A percentile compares a stretch with the other conserved stretches of the same genome.
Conservation (phyloP, 2,113 vertebrate species). For the Zosterops japonicus region DNA sequence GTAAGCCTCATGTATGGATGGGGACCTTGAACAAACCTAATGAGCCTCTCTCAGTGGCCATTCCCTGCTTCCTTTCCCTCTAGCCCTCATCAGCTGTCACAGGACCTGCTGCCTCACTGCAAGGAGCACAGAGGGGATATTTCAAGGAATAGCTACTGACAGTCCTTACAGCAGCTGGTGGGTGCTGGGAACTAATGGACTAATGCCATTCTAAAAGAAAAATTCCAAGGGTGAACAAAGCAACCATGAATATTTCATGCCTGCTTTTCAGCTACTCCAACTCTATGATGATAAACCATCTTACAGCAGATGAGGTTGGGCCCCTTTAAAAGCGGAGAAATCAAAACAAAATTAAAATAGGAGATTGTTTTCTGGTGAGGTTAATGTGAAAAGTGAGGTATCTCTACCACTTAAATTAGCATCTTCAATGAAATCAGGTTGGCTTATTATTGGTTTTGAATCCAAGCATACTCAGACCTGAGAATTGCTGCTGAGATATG, state of each 20-base stretch:
- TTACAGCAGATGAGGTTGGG: not conserved
- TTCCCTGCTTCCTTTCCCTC: not conserved
- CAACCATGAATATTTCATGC: not conserved
- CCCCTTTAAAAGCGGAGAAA: not conserved
- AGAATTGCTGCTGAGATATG: not conserved
- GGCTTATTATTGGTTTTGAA: not conserved
- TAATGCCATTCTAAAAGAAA: not conserved
- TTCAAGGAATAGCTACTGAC: not conserved
- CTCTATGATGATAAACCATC: not conserved
- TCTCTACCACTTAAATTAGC: not conserved
- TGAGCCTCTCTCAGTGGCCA: not conserved
- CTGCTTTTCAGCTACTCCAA: not conserved
- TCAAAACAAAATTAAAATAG: not conserved
- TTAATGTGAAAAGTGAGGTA: not conserved
- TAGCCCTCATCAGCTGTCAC: fast-evolving
- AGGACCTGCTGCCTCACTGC: not conserved
- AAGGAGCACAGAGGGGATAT: not conserved
- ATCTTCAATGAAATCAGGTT: not conserved
- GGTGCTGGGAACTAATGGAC: not conserved
- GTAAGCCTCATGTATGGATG: not conserved
- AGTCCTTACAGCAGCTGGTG: not conserved
- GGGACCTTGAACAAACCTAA: not conserved
- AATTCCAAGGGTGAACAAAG: not conserved
- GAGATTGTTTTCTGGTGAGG: not conserved
- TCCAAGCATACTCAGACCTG: not conserved